Evolutionary conservation across 2,797 vertebrate genomes (phyloP).

Genomic region (Mormyrus proboscirostris): DNA sequence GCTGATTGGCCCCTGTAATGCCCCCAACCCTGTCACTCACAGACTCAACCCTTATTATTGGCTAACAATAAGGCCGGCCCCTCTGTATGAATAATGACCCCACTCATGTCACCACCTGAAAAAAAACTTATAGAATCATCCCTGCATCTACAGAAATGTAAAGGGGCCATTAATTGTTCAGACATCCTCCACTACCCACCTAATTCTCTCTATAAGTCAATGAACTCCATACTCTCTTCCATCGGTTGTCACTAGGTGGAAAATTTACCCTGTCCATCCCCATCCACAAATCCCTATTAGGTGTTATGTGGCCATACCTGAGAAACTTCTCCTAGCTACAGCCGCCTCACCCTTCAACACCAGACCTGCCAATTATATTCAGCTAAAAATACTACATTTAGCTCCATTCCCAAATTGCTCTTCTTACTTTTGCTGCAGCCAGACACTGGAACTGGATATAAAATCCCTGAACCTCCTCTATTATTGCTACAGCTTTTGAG

Average conservation of each 20-base stretch:
- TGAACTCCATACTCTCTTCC: not conserved
- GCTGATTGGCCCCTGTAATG: not conserved
- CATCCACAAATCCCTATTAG: not conserved
- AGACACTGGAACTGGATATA: not conserved
- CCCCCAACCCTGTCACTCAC: not conserved
- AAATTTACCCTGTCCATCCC: not conserved
- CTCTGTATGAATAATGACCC: not conserved
- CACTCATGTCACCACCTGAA: not conserved
- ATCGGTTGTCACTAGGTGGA: not conserved
- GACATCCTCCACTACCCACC: not conserved
- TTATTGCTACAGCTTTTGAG: not conserved
- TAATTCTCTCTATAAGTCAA: not conserved
- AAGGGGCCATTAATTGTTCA: not conserved
- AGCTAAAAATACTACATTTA: conserved; percentile 14
- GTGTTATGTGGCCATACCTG: not conserved
- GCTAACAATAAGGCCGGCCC: not conserved
- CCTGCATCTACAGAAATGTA: not conserved
- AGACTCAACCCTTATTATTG: not conserved
- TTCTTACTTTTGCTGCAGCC: not conserved
- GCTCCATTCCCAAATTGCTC: not conserved
- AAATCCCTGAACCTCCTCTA: not conserved
- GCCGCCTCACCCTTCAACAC: not conserved
- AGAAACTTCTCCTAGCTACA: not conserved
- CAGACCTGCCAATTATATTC: conserved; percentile 12
- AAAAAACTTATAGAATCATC: not conserved